Evolutionary conservation across 2,888 invertebrate genomes (phyloP), one percentile per base, ranked within the genome.

Genomic region (Ommatoiulus sabulosus): DNA sequence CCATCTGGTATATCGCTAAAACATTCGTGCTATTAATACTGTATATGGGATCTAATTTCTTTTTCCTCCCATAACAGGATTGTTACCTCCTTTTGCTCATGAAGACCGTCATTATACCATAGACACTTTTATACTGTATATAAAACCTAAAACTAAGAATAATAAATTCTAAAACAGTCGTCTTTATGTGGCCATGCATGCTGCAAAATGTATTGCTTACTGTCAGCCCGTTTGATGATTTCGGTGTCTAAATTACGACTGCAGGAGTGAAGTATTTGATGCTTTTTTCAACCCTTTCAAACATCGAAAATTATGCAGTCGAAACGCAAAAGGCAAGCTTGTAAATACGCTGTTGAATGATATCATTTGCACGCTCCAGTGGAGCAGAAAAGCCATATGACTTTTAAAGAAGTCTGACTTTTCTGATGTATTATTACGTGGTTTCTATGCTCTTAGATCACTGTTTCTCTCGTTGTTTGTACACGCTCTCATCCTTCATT

Each of bases 331-430:
- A 72, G 24, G 24, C 24, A 72, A 24, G 24, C 72, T 72, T 72
- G 72, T 72, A 72, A 72, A 72, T 72, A 72, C 10, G 72, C 72
- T 24, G 72, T 72, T 72, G 72, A 72, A 72, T 72, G 72, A 72
- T 72, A 72, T 72, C 72, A 72, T 72, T 72, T 72, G 72, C 24
- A 24, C 72, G 72, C 72, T 24, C 72, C 72, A 72, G 72, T 20
- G 72, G 24, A 72, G 72, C 72, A 72, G 72, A 72, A 72, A 72
- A 72, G 72, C 24, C 72, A 5, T 20, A 72, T 72, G 72, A n/a
- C 72, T 72, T 72, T 72, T 72, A 72, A 72, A 72, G 72, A 72
- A 72, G 72, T 72, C 72, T 72, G 72, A 72, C 72, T 72, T 72
- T 35, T 72, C 72, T 72, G 72, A 72, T 72, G 72, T 72, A 72